These are phyloP conservation scores for Podocnemis expansa DNA, from an alignment of 2,113 vertebrate species.

Conservation along the genomic window DNA sequence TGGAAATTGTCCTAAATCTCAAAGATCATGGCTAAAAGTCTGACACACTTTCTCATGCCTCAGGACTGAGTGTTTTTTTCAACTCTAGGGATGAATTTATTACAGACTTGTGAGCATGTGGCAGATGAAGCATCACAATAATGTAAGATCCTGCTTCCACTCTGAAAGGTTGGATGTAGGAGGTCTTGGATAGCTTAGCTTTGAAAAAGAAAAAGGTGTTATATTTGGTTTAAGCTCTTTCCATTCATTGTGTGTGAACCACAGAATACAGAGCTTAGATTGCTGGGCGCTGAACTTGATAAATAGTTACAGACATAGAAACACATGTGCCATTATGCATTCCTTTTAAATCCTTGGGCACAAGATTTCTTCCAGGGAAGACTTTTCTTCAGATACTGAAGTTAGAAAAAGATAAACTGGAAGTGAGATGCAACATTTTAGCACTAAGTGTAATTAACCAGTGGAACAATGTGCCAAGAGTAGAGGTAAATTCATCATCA, in stretches of 20 bases:
- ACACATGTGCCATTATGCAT: neutral
- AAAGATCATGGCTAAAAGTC: conserved; percentile 51
- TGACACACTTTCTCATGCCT: conserved; percentile 55
- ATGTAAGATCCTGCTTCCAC: conserved; percentile 73
- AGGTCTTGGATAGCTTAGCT: conserved; percentile 62
- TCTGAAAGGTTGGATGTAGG: conserved; percentile 60
- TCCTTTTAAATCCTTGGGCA: neutral
- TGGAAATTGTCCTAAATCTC: conserved; percentile 43
- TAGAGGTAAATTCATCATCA: neutral
- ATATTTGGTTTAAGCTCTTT: conserved; percentile 63
- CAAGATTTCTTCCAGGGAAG: neutral
- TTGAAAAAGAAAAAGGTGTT: conserved; percentile 46
- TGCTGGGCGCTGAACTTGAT: conserved; percentile 25
- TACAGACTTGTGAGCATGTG: conserved; percentile 56
- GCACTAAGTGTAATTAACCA: neutral
- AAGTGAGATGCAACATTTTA: neutral
- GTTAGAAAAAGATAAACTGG: neutral
- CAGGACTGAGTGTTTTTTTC: conserved; percentile 67
- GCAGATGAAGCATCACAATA: conserved; percentile 67
- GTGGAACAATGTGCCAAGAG: neutral
- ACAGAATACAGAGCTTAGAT: conserved; percentile 48
- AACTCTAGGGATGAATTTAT: conserved; percentile 60
- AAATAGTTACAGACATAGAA: neutral
- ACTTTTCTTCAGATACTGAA: neutral
- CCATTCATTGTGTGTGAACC: conserved; percentile 50